Percentiles rank a stretch among this genome's conserved stretches.
phyloP scores from a whole-genome alignment of 1,140 invertebrate genomes.

The Trichonephila clavipes region DNA sequence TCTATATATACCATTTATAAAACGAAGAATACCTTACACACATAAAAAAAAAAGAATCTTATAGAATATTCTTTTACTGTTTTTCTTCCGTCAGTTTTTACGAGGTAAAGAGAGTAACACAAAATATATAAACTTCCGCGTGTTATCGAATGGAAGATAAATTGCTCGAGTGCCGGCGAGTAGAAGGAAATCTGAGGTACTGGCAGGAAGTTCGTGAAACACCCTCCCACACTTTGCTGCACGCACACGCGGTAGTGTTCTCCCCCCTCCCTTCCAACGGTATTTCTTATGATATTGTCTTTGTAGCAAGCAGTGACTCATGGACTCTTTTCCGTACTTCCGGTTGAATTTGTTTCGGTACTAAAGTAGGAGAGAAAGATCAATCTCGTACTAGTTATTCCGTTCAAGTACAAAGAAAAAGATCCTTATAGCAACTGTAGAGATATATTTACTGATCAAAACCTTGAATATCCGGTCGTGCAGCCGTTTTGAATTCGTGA shows the following conservation, averaged over 20 bases:
- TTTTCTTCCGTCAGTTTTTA: not conserved
- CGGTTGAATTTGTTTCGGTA: too few relatives aligned
- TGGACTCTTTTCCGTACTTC: not conserved
- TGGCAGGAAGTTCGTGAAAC: not conserved
- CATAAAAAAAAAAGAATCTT: too few relatives aligned
- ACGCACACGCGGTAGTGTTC: not conserved
- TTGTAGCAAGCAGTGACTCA: not conserved
- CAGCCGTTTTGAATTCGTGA: too few relatives aligned
- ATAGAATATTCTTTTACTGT: not conserved
- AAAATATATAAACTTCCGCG: constrained; percentile 19
- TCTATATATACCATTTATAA: too few relatives aligned
- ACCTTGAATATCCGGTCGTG: too few relatives aligned
- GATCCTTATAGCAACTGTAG: too few relatives aligned
- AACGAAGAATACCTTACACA: too few relatives aligned
- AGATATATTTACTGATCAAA: too few relatives aligned
- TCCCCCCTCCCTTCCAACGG: not conserved
- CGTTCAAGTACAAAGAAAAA: too few relatives aligned
- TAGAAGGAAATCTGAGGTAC: not conserved
- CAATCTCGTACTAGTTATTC: too few relatives aligned
- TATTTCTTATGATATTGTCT: not conserved
- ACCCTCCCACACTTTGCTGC: not conserved
- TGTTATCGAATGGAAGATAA: not conserved
- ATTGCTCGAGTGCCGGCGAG: not conserved
- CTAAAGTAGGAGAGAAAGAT: too few relatives aligned
- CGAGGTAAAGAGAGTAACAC: not conserved